These are phyloP conservation scores for Lamellibrachia satsuma DNA, from an alignment of 2,888 invertebrate species.

Conservation along the genomic window DNA sequence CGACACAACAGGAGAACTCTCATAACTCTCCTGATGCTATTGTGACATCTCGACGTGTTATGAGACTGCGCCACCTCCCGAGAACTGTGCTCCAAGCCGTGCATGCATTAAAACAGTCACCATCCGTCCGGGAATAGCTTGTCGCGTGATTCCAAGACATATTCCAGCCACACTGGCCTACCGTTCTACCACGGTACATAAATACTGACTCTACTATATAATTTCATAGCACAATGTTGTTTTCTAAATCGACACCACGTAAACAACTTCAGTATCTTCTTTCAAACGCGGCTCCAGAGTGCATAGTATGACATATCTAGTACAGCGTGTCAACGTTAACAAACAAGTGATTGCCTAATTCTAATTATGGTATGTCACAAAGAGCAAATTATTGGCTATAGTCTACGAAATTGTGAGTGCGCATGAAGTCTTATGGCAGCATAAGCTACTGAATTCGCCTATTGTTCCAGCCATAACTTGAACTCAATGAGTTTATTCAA, in stretches of 20 bases:
- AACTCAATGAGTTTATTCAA: too few species aligned
- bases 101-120: not conserved
- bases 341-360: too few species aligned
- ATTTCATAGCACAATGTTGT: not conserved
- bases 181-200: not conserved
- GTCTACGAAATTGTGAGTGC: too few species aligned
- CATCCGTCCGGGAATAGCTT: not conserved
- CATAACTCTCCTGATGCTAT: not conserved
- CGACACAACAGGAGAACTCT: not conserved
- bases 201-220: not conserved
- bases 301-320: too few species aligned
- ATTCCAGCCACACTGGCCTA: not conserved
- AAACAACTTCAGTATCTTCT: not conserved
- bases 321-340: too few species aligned
- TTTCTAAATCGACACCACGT: not conserved
- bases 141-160: not conserved
- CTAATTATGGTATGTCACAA: too few species aligned
- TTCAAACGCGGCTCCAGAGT: too few species aligned
- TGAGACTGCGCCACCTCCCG: not conserved
- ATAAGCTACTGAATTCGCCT: too few species aligned
- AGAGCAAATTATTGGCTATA: too few species aligned
- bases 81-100: not conserved
- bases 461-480: too few species aligned
- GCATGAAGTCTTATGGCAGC: too few species aligned
- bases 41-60: not conserved